Conservation (phyloP, 2,888 invertebrate species). For the Linnaemya tessellans region DNA sequence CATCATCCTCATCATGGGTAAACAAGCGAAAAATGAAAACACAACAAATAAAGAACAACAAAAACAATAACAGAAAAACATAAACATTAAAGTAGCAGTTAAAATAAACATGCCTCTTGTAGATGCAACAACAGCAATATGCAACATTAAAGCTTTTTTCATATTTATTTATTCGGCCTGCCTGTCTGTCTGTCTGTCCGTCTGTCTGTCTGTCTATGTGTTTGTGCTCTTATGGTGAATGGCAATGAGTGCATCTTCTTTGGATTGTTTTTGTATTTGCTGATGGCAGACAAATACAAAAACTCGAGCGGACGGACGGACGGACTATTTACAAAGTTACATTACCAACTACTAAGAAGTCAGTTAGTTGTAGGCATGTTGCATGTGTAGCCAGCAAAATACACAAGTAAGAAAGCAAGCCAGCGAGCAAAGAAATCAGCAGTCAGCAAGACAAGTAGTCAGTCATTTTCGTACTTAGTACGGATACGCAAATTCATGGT, state of each 20-base stretch:
- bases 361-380: slow-evolving; percentile 13
- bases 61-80: slow-evolving; percentile 59
- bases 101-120: slow-evolving; percentile 68
- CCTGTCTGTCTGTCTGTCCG: slow-evolving; percentile 14
- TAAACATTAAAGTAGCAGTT: slow-evolving; percentile 73
- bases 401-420: background rate
- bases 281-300: slow-evolving; percentile 22
- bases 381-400: slow-evolving; percentile 10
- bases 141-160: slow-evolving; percentile 53
- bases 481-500: slow-evolving; percentile 70
- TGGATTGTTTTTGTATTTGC: slow-evolving; percentile 1
- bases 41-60: slow-evolving; percentile 52
- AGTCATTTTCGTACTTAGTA: slow-evolving; percentile 42
- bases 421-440: slow-evolving; percentile 38
- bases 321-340: slow-evolving; percentile 13
- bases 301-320: background rate
- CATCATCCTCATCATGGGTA: slow-evolving; percentile 45
- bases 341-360: slow-evolving; percentile 36
- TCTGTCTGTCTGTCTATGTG: background rate
- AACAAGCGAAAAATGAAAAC: slow-evolving; percentile 49
- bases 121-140: slow-evolving; percentile 53
- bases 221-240: background rate
- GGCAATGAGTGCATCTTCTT: slow-evolving; percentile 30
- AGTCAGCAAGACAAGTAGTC: slow-evolving; percentile 43
- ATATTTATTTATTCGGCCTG: background rate